Evolutionary conservation across 2,888 invertebrate genomes (phyloP).

Genomic region (Pterobdella sp.): DNA sequence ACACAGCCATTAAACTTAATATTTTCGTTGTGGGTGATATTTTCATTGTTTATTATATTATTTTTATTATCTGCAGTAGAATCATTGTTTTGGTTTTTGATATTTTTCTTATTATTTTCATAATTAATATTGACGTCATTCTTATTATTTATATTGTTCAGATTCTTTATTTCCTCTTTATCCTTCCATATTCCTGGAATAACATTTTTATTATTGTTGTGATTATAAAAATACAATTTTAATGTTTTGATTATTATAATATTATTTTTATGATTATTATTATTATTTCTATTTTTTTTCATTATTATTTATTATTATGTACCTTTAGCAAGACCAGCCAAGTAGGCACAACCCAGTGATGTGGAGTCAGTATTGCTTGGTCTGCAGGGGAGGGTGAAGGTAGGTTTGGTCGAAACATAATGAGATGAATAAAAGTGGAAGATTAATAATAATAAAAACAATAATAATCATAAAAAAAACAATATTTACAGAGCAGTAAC

Average conservation of each 20-base stretch:
- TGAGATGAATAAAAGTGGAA: too few species aligned
- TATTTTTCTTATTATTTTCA: neutral
- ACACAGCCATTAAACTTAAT: too few species aligned
- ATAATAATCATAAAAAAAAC: too few species aligned
- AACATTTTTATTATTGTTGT: neutral
- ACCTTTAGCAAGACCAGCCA: constrained; percentile 72
- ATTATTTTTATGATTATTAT: neutral
- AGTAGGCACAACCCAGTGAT: constrained; percentile 73
- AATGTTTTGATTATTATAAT: neutral
- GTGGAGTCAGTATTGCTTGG: constrained; percentile 68
- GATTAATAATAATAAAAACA: too few species aligned
- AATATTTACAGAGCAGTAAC: too few species aligned
- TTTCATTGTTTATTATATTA: too few species aligned
- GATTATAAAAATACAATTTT: neutral
- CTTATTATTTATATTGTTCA: neutral
- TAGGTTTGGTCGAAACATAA: too few species aligned
- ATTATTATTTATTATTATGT: constrained; percentile 55
- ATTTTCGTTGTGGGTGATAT: too few species aligned
- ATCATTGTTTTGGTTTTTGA: too few species aligned
- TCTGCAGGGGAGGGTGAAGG: constrained; percentile 68
- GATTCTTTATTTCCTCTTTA: neutral
- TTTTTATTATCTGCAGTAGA: too few species aligned
- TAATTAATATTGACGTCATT: neutral
- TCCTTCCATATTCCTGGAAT: neutral
- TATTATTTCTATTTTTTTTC: neutral